Evolutionary conservation across 2,888 invertebrate genomes (phyloP).

Genomic region (Microctonus brassicae): DNA sequence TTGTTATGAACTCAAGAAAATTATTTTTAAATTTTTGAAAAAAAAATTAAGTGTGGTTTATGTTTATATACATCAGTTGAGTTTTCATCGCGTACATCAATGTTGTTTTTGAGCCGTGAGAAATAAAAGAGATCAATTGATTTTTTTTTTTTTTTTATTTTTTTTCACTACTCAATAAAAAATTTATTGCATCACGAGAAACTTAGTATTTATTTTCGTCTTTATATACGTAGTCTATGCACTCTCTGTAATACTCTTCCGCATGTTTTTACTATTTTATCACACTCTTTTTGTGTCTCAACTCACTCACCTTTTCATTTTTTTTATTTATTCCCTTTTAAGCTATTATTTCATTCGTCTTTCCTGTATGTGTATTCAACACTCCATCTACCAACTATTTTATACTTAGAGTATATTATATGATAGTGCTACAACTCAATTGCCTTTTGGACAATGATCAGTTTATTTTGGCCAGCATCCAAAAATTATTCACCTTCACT

Average conservation of each 20-base stretch:
- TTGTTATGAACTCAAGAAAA: too few species aligned
- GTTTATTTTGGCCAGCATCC: slow-evolving; percentile 58
- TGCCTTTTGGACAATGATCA: slow-evolving; percentile 41
- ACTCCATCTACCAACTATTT: background rate
- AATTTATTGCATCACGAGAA: background rate
- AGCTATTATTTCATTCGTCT: background rate
- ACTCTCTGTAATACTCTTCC: background rate
- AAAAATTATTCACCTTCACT: slow-evolving; percentile 55
- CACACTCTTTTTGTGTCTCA: background rate
- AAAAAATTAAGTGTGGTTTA: background rate
- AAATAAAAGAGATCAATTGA: background rate
- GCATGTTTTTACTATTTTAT: slow-evolving; percentile 4
- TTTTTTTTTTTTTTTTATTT: background rate
- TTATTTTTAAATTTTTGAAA: background rate
- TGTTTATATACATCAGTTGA: background rate
- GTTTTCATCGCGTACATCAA: slow-evolving; percentile 1
- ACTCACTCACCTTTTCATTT: background rate
- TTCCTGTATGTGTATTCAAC: background rate
- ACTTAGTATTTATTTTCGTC: slow-evolving; percentile 9
- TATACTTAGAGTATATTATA: slow-evolving; percentile 1
- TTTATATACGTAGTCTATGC: background rate
- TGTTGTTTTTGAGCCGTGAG: background rate
- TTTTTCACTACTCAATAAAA: background rate
- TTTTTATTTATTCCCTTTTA: background rate
- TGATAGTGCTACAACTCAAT: background rate